A percentile compares a stretch with the other conserved stretches of the same genome.
Evolutionary conservation across 2,113 vertebrate genomes (phyloP).

Genomic region (Elachura formosa): DNA sequence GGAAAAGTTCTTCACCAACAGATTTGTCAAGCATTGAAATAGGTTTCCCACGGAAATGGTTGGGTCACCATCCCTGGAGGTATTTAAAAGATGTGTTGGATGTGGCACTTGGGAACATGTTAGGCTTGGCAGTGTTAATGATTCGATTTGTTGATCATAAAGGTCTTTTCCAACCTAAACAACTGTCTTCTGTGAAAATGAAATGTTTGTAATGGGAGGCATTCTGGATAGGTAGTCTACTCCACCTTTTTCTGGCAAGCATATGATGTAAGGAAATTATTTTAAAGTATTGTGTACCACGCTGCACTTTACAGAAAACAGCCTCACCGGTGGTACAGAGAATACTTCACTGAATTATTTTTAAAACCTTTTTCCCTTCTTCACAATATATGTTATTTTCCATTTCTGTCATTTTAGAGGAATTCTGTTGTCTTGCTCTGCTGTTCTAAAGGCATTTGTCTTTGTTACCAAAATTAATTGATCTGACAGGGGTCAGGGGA

Average conservation of each 20-base stretch:
- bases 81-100: background rate
- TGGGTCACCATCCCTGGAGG: background rate
- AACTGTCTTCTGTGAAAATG: background rate
- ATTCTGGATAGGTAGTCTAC: background rate
- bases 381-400: background rate
- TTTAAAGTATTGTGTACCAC: background rate
- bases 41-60: background rate
- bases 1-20: background rate
- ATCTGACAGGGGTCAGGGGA: background rate
- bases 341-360: background rate
- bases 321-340: background rate
- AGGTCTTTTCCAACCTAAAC: background rate
- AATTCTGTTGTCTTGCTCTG: background rate
- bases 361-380: background rate
- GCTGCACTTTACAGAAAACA: background rate
- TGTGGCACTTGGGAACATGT: background rate
- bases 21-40: background rate
- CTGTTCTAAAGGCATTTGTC: background rate
- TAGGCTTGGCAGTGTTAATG: background rate
- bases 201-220: background rate
- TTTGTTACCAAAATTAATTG: conserved; percentile 21
- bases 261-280: background rate
- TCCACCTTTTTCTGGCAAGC: background rate
- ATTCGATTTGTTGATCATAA: background rate
- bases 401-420: background rate